These are phyloP conservation scores for Pectinophora gossypiella DNA, from an alignment of 1,140 invertebrate species.

Conservation along the genomic window DNA sequence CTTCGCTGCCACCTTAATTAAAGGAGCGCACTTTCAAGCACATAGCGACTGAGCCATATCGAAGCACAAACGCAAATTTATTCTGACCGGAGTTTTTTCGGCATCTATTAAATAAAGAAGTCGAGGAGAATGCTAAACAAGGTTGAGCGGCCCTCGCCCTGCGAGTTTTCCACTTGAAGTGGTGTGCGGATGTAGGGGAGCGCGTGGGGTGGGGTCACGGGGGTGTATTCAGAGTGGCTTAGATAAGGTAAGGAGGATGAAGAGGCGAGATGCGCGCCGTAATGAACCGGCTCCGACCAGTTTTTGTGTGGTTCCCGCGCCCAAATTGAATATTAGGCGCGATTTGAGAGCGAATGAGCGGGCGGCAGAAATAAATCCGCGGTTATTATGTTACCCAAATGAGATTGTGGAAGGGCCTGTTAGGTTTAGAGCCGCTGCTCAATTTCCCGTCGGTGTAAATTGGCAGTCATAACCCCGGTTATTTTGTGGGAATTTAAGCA, in stretches of 20 bases:
- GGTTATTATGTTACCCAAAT: conserved; percentile 70
- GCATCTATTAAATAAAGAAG: conserved; percentile 73
- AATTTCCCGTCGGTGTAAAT: conserved; percentile 61
- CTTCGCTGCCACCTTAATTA: conserved; percentile 53
- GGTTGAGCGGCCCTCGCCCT: conserved; percentile 67
- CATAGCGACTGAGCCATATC: conserved; percentile 49
- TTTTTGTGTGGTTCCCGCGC: conserved; percentile 69
- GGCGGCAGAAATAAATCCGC: conserved; percentile 65
- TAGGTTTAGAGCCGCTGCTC: conserved; percentile 46
- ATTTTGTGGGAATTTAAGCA: conserved; percentile 39
- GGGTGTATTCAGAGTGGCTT: conserved; percentile 64
- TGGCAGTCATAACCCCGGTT: conserved; percentile 44
- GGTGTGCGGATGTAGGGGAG: conserved; percentile 41
- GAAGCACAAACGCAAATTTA: conserved; percentile 64
- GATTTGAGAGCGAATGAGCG: conserved; percentile 67
- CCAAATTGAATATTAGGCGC: conserved; percentile 73
- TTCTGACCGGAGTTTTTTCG: conserved; percentile 61
- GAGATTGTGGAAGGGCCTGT: conserved; percentile 58
- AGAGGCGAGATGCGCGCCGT: conserved; percentile 67
- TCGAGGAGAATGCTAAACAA: conserved; percentile 72
- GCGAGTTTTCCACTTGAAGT: conserved; percentile 68
- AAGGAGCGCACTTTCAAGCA: conserved; percentile 49
- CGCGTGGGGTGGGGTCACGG: conserved; percentile 33
- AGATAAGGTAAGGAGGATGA: conserved; percentile 72
- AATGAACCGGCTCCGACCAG: conserved; percentile 68